Evolutionary conservation across 2,888 invertebrate species (phyloP).

Genomic region (Heliconius charithonia): DNA sequence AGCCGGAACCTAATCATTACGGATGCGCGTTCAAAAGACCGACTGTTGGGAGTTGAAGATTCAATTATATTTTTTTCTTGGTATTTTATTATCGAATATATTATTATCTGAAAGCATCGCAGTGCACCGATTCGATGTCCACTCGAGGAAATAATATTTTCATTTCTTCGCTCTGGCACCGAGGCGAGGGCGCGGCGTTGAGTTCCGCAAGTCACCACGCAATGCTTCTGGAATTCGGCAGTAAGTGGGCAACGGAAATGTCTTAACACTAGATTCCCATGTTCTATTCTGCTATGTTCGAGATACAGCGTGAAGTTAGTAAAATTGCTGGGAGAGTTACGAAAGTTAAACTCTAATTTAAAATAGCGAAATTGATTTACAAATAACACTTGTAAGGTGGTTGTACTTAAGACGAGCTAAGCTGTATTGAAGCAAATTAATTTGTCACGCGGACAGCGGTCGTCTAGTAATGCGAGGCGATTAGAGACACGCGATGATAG

Average conservation of each 20-base stretch:
- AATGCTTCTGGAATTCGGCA: no score
- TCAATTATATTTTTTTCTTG: not conserved
- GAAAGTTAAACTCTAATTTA: not conserved
- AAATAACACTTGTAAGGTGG: not conserved
- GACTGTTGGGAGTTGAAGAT: not conserved
- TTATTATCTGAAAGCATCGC: not conserved
- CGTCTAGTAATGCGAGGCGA: constrained; percentile 18
- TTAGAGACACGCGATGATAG: constrained; percentile 33
- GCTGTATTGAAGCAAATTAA: constrained; percentile 25
- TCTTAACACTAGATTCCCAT: no score
- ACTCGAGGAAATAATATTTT: no score
- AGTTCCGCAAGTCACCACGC: no score
- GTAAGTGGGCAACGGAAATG: no score
- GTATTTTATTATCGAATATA: not conserved
- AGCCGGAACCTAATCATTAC: constrained; percentile 37
- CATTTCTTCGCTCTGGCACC: no score
- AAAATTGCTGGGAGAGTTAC: not conserved
- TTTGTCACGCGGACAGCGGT: constrained; percentile 29
- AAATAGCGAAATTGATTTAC: not conserved
- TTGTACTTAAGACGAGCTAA: constrained; percentile 1
- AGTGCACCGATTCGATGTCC: no score
- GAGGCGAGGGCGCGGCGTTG: no score
- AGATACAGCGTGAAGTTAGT: no score
- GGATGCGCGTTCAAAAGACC: constrained; percentile 23
- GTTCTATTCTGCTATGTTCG: no score